A percentile compares a stretch with the other conserved stretches of the same genome.
phyloP scores from a whole-genome alignment of 2,797 vertebrate species.

The Chelmon rostratus region DNA sequence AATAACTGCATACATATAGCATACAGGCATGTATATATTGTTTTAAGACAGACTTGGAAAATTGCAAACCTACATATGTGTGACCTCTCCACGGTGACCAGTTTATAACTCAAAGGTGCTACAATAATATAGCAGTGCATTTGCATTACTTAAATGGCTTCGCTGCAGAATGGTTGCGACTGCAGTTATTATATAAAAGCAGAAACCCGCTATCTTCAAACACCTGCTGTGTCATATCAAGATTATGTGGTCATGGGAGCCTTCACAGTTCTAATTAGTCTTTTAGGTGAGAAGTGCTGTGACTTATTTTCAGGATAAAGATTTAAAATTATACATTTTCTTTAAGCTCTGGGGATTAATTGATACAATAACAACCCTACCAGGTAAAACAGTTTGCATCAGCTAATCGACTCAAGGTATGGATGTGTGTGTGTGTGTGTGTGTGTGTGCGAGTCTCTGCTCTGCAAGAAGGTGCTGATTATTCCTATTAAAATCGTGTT shows the following conservation, averaged over 20 bases:
- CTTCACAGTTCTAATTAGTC: slow-evolving; percentile 15
- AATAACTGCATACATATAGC: too few species aligned
- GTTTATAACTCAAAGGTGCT: neutral
- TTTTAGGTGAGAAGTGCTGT: slow-evolving; percentile 3
- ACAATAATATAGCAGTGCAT: neutral
- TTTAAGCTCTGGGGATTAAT: slow-evolving; percentile 49
- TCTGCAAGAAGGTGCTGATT: slow-evolving; percentile 83
- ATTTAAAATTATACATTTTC: slow-evolving; percentile 29
- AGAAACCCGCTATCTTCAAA: neutral
- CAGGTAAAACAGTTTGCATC: slow-evolving; percentile 53
- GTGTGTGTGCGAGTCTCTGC: slow-evolving; percentile 20
- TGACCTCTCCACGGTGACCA: neutral
- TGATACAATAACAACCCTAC: slow-evolving; percentile 47
- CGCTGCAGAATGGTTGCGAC: neutral
- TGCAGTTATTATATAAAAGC: neutral
- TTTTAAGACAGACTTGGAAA: neutral
- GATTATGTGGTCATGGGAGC: slow-evolving; percentile 1
- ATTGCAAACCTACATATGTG: neutral
- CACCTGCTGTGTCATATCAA: slow-evolving; percentile 7
- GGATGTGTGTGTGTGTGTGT: slow-evolving; percentile 3
- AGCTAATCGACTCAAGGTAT: slow-evolving; percentile 60
- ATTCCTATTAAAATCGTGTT: slow-evolving; percentile 84
- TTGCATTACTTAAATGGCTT: slow-evolving; percentile 11
- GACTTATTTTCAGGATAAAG: slow-evolving; percentile 20
- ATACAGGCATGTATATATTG: neutral